Conservation (phyloP, 2,888 invertebrate species). For the Gastrophysa polygoni region DNA sequence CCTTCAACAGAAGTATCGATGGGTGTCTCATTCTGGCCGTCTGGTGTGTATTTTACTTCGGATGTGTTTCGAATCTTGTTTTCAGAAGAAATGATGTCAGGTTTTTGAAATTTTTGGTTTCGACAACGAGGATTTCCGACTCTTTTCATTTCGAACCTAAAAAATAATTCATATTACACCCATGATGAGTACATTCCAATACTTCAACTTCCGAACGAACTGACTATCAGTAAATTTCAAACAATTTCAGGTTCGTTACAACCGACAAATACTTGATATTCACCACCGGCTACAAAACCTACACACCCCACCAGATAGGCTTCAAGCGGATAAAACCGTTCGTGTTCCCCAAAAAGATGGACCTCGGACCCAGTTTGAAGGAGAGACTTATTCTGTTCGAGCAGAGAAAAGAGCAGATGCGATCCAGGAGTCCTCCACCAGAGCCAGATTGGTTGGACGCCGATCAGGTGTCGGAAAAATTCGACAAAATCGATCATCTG, state of each 20-base stretch:
- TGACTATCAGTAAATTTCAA: too few species aligned
- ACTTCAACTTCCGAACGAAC: too few species aligned
- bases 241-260: conserved; percentile 33
- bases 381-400: conserved; percentile 69
- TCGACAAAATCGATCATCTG: conserved; percentile 77
- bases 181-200: too few species aligned
- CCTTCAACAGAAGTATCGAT: too few species aligned
- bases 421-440: conserved; percentile 56
- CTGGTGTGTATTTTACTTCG: too few species aligned
- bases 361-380: conserved; percentile 71
- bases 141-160: too few species aligned
- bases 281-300: conserved; percentile 81
- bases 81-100: too few species aligned
- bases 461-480: conserved; percentile 70
- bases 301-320: conserved; percentile 82
- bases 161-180: too few species aligned
- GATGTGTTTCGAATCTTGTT: too few species aligned
- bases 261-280: conserved; percentile 76
- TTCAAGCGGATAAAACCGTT: conserved; percentile 76
- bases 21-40: too few species aligned
- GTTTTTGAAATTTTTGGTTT: too few species aligned
- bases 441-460: conserved; percentile 73
- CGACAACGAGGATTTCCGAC: too few species aligned
- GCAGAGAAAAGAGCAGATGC: conserved; percentile 60
- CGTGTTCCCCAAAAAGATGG: conserved; percentile 69